Conservation (phyloP, 2,797 vertebrate species). For the Dallia pectoralis region DNA sequence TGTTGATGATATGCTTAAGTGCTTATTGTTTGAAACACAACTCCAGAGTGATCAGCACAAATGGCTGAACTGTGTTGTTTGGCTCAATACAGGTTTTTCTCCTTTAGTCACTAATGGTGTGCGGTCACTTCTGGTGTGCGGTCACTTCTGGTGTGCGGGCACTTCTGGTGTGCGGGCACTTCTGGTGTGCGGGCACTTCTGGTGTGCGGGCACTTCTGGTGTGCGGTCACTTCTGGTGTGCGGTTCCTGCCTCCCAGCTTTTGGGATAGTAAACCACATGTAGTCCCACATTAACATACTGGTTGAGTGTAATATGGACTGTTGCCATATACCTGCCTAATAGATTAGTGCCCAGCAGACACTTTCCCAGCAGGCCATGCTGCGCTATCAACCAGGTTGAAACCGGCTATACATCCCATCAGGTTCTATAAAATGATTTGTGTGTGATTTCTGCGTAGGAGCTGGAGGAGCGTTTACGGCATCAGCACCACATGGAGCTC, state of each 20-base stretch:
- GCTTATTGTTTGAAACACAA: constrained; percentile 1
- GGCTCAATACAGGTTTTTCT: neutral
- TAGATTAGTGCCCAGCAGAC: neutral
- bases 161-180: too few relatives aligned
- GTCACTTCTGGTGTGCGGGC: too few relatives aligned
- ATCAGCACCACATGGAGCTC: constrained; percentile 90
- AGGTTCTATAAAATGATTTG: neutral
- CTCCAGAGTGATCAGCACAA: neutral
- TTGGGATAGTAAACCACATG: neutral
- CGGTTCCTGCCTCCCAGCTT: neutral
- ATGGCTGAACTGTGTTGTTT: neutral
- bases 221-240: neutral
- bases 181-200: too few relatives aligned
- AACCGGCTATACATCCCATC: neutral
- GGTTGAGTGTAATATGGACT: neutral
- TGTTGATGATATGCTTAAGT: constrained; percentile 3
- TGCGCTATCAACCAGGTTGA: neutral
- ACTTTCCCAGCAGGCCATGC: neutral
- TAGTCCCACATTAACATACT: neutral
- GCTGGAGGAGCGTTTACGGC: constrained; percentile 88
- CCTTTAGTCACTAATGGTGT: neutral
- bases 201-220: too few relatives aligned
- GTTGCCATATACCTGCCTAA: neutral
- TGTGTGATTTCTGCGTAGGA: constrained; percentile 68
- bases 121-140: too few relatives aligned